Conservation (phyloP, 2,888 invertebrate genomes). For the Drosophila dives region DNA sequence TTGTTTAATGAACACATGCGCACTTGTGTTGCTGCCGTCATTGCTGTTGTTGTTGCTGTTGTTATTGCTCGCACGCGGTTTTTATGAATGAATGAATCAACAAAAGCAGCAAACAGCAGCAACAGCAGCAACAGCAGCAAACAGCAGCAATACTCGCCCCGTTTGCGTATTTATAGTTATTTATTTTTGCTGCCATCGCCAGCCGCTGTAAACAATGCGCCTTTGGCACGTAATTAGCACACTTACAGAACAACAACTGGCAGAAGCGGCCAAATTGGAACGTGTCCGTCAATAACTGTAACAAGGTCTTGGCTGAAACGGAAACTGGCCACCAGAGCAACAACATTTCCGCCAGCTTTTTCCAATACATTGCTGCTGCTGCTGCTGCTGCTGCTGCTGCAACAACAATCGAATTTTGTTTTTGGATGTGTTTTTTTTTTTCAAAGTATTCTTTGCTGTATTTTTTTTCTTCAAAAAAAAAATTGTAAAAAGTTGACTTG, state of each 20-base stretch:
- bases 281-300: conserved; percentile 78
- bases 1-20: conserved; percentile 59
- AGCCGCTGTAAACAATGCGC: conserved; percentile 73
- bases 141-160: conserved; percentile 43
- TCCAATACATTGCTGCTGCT: conserved; percentile 25
- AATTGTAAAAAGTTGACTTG: conserved; percentile 68
- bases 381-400: background rate
- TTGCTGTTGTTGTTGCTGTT: conserved; percentile 44
- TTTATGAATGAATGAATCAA: conserved; percentile 73
- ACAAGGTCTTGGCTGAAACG: conserved; percentile 70
- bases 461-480: conserved; percentile 27
- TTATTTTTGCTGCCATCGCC: conserved; percentile 64
- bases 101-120: conserved; percentile 18
- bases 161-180: conserved; percentile 69
- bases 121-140: conserved; percentile 31
- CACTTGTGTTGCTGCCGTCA: conserved; percentile 41
- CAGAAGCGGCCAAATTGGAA: conserved; percentile 62
- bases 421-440: conserved; percentile 20
- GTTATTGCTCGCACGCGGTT: conserved; percentile 57
- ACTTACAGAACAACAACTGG: conserved; percentile 56
- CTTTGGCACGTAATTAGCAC: conserved; percentile 78
- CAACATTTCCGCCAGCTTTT: conserved; percentile 58
- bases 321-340: conserved; percentile 46
- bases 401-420: conserved; percentile 22
- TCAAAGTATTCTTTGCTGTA: background rate